Conservation (phyloP, 2,888 invertebrate species). For the Disparrhopalites patrizii region DNA sequence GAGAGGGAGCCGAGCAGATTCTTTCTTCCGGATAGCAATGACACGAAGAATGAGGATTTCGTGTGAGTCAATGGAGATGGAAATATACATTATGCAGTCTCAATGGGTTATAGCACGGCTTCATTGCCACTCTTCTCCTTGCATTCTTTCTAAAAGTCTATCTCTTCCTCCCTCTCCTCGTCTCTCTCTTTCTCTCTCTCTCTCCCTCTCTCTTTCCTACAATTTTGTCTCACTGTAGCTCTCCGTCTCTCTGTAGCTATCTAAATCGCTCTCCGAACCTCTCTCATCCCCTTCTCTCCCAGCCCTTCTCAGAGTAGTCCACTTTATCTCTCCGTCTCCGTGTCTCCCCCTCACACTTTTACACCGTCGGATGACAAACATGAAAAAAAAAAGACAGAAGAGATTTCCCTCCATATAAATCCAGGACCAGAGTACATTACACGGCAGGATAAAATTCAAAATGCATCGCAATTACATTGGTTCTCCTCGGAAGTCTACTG, state of each 20-base stretch:
- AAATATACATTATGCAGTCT: constrained; percentile 36
- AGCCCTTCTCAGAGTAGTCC: too few species aligned
- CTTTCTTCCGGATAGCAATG: constrained; percentile 24
- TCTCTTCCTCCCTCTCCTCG: too few species aligned
- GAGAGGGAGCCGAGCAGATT: constrained; percentile 30
- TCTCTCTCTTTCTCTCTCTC: neutral
- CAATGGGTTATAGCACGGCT: constrained; percentile 33
- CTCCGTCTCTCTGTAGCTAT: neutral
- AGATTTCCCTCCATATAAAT: too few species aligned
- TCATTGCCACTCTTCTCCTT: constrained; percentile 30
- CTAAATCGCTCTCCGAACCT: neutral
- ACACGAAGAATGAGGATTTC: constrained; percentile 32
- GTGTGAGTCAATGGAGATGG: constrained; percentile 33
- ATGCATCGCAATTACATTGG: too few species aligned
- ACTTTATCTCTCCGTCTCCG: too few species aligned
- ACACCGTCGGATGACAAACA: too few species aligned
- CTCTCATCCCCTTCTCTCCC: neutral
- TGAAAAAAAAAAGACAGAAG: too few species aligned
- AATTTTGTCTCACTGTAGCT: neutral
- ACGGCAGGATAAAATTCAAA: too few species aligned
- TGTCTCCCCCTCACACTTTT: too few species aligned
- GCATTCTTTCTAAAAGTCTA: constrained; percentile 22
- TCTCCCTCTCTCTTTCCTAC: neutral
- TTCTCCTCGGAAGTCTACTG: too few species aligned
- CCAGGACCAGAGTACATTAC: too few species aligned